Base-by-base conservation (phyloP, 2,888 invertebrate species). In the Falcaria lacertinaria region DNA sequence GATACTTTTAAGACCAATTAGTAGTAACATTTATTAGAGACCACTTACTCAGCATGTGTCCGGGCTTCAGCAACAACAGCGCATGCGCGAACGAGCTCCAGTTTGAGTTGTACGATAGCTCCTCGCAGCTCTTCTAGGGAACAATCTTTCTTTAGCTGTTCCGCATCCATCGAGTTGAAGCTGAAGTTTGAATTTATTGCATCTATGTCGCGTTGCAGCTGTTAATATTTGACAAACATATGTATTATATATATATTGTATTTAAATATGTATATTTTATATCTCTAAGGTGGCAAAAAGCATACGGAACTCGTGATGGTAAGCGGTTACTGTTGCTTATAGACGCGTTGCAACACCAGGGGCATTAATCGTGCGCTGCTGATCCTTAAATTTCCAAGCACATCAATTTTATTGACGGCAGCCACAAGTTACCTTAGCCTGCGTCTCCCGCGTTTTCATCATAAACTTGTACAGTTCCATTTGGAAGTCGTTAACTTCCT, bases 401-500 rank as follows among this genome's bases (percentile, higher is more conserved):
- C 19, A 19, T 2, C 2, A 19, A 19, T 19, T 4, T 4, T 5
- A 5, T 19, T 19, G 5, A 19, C 19, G 19, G 19, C 5, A n/a
- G 2, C 11, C 7, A 11, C 28, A 28, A 47, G 92, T 92, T 50
- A 92, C 89, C 68, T 90, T 85, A 2, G 84, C 74, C 47, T 91
- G 89, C 2, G 92, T 69, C 15, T 84, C 80, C 15, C 75, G 75
- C 0, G 91, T 90, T 45, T 91, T 90, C 11, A 86, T 74, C 52
- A 91, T 84, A 50, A 94, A 82, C 46, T 91, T 91, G 48, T 90
- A 90, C 15, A 95, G 61, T 60, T 95, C 94, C 51, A 83, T 78
- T 61, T 93, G 92, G 61, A 95, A 93, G 25, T 90, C 88, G 32
- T 90, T 84, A 1, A 93, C 91, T 77, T 94, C 93, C 47, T 93